phyloP scores from a whole-genome alignment of 1,140 invertebrate genomes.

The Drosophila simulans region DNA sequence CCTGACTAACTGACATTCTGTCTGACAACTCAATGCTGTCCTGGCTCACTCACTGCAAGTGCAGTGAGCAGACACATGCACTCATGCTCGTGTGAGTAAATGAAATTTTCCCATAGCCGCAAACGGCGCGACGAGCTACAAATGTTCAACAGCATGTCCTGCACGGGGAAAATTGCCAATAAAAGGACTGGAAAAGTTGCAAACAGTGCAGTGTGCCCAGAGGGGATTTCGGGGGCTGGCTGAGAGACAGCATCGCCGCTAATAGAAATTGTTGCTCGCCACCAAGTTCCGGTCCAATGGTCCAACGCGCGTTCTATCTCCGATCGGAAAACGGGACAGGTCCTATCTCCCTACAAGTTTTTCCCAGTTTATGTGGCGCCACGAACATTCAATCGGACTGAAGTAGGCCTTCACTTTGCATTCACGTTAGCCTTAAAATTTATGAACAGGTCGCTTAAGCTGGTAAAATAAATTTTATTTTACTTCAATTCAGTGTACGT shows the following conservation, averaged over 20 bases:
- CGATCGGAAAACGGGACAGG: constrained; percentile 48
- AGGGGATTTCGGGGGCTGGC: not conserved
- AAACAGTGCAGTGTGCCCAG: not conserved
- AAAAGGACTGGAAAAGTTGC: constrained; percentile 29
- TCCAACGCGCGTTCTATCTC: constrained; percentile 54
- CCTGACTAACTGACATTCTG: constrained; percentile 43
- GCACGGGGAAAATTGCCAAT: constrained; percentile 47
- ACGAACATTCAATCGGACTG: constrained; percentile 30
- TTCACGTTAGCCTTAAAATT: too few relatives aligned
- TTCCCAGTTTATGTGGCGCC: constrained; percentile 33
- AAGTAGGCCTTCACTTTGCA: not conserved
- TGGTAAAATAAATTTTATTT: not conserved
- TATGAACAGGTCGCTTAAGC: not conserved
- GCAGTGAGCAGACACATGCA: constrained; percentile 6
- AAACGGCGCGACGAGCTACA: constrained; percentile 55
- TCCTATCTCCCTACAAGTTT: constrained; percentile 8
- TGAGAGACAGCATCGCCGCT: constrained; percentile 55
- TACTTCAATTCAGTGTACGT: not conserved
- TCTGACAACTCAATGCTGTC: constrained; percentile 54
- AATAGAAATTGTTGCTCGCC: constrained; percentile 75
- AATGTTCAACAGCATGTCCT: constrained; percentile 60
- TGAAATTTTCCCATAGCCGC: constrained; percentile 46
- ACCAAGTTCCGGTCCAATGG: constrained; percentile 34
- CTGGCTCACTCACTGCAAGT: constrained; percentile 14
- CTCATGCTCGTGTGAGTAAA: constrained; percentile 25